phyloP scores from a whole-genome alignment of 2,113 vertebrate genomes.

The Sinocyclocheilus anophthalmus region DNA sequence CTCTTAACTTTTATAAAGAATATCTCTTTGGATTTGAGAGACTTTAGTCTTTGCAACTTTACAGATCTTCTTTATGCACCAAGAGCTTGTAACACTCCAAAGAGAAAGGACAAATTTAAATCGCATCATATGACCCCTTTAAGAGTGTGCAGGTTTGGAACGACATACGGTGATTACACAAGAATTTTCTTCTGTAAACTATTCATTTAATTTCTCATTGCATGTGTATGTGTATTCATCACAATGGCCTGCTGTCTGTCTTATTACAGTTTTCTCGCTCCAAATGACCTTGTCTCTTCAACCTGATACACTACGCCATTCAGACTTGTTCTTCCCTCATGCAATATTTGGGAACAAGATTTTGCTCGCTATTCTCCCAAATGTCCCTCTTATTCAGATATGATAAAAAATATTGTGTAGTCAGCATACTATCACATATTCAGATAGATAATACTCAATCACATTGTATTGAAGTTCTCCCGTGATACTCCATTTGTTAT shows the following conservation, averaged over 20 bases:
- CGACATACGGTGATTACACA: not conserved
- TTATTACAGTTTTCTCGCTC: not conserved
- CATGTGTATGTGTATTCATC: not conserved
- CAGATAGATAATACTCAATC: slow-evolving; percentile 31
- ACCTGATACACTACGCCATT: not conserved
- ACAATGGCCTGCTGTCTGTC: not conserved
- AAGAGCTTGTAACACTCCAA: too few relatives aligned
- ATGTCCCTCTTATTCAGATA: not conserved
- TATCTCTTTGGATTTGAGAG: too few relatives aligned
- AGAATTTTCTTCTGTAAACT: not conserved
- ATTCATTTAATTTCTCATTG: not conserved
- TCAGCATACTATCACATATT: not conserved
- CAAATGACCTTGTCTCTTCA: not conserved
- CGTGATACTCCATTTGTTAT: not conserved
- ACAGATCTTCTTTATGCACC: too few relatives aligned
- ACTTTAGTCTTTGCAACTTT: too few relatives aligned
- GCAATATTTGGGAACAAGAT: slow-evolving; percentile 1
- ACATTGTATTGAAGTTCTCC: not conserved
- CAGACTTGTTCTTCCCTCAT: not conserved
- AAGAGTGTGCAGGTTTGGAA: not conserved
- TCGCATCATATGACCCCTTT: too few relatives aligned
- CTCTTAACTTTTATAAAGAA: too few relatives aligned
- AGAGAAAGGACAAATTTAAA: too few relatives aligned
- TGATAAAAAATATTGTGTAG: not conserved
- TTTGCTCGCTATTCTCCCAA: not conserved